Evolutionary conservation across 1,140 invertebrate species (phyloP).

Genomic region (Grapholita molesta): DNA sequence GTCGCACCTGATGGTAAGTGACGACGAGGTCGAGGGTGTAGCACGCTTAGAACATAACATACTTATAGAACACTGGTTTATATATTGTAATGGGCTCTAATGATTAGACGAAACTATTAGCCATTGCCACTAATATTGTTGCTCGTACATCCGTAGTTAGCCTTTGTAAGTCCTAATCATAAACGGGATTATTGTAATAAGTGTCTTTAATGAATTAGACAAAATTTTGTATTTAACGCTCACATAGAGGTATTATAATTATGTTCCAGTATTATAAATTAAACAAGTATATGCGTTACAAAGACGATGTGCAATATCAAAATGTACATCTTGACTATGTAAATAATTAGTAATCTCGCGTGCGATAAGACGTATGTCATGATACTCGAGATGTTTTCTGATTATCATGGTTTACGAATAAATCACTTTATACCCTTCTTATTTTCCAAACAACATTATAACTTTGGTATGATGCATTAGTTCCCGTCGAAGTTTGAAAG

Average conservation of each 20-base stretch:
- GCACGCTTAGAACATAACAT: no score
- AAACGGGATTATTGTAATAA: neutral
- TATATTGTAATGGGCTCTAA: neutral
- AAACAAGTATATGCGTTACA: no score
- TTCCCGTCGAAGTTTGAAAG: constrained; percentile 5
- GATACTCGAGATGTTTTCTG: neutral
- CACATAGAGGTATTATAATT: neutral
- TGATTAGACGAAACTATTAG: neutral
- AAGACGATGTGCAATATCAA: neutral
- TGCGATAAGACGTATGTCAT: neutral
- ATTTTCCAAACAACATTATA: neutral
- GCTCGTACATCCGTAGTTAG: neutral
- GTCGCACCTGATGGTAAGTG: no score
- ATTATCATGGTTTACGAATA: constrained; percentile 2
- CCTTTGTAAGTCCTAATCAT: neutral
- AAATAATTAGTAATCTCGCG: neutral
- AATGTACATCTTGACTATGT: neutral
- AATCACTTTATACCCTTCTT: neutral
- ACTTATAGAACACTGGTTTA: neutral
- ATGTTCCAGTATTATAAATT: no score
- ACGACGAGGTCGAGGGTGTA: no score
- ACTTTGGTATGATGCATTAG: constrained; percentile 7
- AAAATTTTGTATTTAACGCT: neutral
- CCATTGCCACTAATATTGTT: neutral
- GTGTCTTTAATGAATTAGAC: neutral